These are phyloP conservation scores for Aricia agestis DNA, from an alignment of 1,140 invertebrate species.

Conservation along the genomic window DNA sequence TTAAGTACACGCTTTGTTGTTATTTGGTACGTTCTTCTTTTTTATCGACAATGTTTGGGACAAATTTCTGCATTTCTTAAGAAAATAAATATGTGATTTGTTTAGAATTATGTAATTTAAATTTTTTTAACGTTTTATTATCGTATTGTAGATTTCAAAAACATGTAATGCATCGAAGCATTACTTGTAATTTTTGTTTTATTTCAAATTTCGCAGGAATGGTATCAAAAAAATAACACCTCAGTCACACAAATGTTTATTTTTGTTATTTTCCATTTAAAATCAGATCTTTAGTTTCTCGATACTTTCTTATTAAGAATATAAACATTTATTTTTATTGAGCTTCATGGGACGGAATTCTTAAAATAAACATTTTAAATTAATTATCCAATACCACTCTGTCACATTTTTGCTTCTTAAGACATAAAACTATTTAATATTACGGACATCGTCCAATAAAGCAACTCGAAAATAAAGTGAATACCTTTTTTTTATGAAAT, in stretches of 20 bases:
- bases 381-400: too few relatives aligned
- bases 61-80: background rate
- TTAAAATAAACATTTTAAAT: too few relatives aligned
- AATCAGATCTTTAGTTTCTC: background rate
- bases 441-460: too few relatives aligned
- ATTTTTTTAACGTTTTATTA: background rate
- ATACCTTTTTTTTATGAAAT: too few relatives aligned
- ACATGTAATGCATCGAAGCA: background rate
- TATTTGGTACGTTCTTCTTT: too few relatives aligned
- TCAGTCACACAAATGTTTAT: background rate
- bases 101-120: background rate
- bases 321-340: background rate
- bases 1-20: too few relatives aligned
- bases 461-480: too few relatives aligned
- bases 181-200: constrained; percentile 7
- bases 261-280: background rate
- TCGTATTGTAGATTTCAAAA: constrained; percentile 10
- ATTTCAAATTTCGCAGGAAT: constrained; percentile 5
- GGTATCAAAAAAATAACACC: constrained; percentile 7
- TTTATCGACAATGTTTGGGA: too few relatives aligned
- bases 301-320: background rate
- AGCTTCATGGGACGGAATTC: too few relatives aligned
- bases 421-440: too few relatives aligned
- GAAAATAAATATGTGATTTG: constrained; percentile 4
- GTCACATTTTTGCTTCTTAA: too few relatives aligned